Conservation (phyloP, 2,797 vertebrate genomes). For the Siniperca undulata region DNA sequence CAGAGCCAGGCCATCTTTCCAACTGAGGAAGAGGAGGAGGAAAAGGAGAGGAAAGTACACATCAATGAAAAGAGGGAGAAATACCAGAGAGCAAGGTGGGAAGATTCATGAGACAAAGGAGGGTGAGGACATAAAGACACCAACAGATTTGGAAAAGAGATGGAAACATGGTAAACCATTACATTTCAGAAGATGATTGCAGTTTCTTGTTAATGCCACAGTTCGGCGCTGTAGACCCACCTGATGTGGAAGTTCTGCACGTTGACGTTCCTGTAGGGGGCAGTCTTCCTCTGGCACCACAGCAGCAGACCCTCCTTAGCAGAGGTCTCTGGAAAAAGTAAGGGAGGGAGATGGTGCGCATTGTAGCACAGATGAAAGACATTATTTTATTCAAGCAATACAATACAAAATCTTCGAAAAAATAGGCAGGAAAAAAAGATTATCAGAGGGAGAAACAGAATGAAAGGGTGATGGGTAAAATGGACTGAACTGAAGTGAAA, state of each 20-base stretch:
- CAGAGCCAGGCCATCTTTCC: slow-evolving; percentile 95
- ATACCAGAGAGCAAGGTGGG: slow-evolving; percentile 1
- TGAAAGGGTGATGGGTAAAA: background rate
- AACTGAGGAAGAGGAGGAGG: slow-evolving; percentile 75
- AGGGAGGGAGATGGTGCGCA: background rate
- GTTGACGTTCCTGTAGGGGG: slow-evolving; percentile 97
- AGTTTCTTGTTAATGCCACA: slow-evolving; percentile 25
- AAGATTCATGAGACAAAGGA: background rate
- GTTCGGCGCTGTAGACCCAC: slow-evolving; percentile 71
- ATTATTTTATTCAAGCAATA: background rate
- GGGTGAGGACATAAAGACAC: no score
- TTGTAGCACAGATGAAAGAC: background rate
- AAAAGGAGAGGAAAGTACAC: background rate
- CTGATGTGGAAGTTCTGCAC: slow-evolving; percentile 99
- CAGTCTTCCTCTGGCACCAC: slow-evolving; percentile 98
- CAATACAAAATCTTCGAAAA: background rate
- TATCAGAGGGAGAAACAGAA: background rate
- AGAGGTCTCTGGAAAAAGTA: slow-evolving; percentile 88
- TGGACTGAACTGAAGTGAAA: background rate
- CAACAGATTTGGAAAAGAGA: background rate
- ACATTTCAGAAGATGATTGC: background rate
- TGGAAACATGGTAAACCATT: background rate
- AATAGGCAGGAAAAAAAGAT: background rate
- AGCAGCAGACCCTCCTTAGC: slow-evolving; percentile 95
- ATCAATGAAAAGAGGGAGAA: background rate